Evolutionary conservation across 1,140 invertebrate genomes (phyloP).

Genomic region (Eufriesea mexicana): DNA sequence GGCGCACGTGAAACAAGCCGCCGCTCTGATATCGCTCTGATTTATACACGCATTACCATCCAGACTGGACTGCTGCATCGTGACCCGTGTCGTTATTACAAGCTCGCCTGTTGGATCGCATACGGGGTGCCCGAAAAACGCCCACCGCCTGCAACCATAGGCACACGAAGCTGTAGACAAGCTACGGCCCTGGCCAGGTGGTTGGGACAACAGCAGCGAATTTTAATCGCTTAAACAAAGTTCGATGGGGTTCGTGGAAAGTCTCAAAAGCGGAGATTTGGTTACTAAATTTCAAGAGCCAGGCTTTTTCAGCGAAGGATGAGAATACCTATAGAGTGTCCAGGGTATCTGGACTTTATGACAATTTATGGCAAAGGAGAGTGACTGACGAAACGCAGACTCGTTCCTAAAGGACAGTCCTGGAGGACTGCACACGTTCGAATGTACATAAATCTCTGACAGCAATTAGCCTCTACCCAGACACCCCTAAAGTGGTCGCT

Average conservation of each 20-base stretch:
- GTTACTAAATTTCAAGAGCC: too few relatives aligned
- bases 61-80: constrained; percentile 53
- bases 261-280: too few relatives aligned
- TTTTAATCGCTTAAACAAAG: neutral
- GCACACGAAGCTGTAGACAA: too few relatives aligned
- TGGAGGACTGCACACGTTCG: neutral
- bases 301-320: too few relatives aligned
- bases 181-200: too few relatives aligned
- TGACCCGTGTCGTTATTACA: constrained; percentile 54
- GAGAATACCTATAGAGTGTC: too few relatives aligned
- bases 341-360: too few relatives aligned
- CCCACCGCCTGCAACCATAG: neutral
- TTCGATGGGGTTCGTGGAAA: too few relatives aligned
- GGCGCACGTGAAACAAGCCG: constrained; percentile 58
- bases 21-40: constrained; percentile 66
- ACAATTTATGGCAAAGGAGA: neutral
- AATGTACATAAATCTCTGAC: too few relatives aligned
- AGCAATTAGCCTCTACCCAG: too few relatives aligned
- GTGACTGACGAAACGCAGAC: neutral
- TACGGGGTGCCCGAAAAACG: constrained; percentile 23
- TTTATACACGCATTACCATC: constrained; percentile 71
- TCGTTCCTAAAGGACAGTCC: neutral
- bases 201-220: neutral
- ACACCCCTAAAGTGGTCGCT: too few relatives aligned
- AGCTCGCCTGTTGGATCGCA: neutral